Conservation (phyloP, 2,797 vertebrate genomes). For the Anguilla obscura region DNA sequence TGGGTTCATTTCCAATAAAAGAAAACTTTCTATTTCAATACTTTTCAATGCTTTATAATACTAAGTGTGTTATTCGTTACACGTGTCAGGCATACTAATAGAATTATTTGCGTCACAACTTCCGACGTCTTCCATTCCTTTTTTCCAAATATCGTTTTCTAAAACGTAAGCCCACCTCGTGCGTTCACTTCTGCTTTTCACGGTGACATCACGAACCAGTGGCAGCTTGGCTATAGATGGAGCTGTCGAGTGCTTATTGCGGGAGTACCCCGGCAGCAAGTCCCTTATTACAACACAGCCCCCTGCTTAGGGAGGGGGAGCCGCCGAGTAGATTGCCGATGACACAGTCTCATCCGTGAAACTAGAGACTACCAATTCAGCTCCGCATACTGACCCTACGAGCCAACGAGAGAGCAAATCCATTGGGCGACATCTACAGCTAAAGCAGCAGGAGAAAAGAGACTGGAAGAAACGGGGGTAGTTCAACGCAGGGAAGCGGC, state of each 20-base stretch:
- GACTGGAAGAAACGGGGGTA: neutral
- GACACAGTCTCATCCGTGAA: slow-evolving; percentile 37
- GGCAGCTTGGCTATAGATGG: slow-evolving; percentile 49
- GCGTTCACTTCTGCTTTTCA: slow-evolving; percentile 8
- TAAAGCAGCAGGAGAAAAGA: slow-evolving; percentile 28
- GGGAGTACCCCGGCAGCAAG: slow-evolving; percentile 47
- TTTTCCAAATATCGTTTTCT: neutral
- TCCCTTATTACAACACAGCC: slow-evolving; percentile 36
- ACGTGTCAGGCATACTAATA: neutral
- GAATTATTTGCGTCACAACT: slow-evolving; percentile 12
- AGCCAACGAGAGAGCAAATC: slow-evolving; percentile 31
- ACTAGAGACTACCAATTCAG: slow-evolving; percentile 44
- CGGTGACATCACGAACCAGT: slow-evolving; percentile 45
- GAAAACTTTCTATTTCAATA: neutral
- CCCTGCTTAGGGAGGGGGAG: slow-evolving; percentile 36
- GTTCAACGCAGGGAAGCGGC: slow-evolving; percentile 11
- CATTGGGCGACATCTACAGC: slow-evolving; percentile 26
- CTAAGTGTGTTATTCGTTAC: neutral
- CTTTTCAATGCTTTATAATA: too few species aligned
- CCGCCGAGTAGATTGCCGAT: slow-evolving; percentile 43
- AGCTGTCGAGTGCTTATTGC: slow-evolving; percentile 58
- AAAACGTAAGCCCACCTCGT: slow-evolving; percentile 4
- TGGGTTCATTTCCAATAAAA: neutral
- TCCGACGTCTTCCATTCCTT: neutral
- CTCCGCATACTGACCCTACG: slow-evolving; percentile 33